phyloP scores from a whole-genome alignment of 2,113 vertebrate genomes.

The Connochaetes taurinus region DNA sequence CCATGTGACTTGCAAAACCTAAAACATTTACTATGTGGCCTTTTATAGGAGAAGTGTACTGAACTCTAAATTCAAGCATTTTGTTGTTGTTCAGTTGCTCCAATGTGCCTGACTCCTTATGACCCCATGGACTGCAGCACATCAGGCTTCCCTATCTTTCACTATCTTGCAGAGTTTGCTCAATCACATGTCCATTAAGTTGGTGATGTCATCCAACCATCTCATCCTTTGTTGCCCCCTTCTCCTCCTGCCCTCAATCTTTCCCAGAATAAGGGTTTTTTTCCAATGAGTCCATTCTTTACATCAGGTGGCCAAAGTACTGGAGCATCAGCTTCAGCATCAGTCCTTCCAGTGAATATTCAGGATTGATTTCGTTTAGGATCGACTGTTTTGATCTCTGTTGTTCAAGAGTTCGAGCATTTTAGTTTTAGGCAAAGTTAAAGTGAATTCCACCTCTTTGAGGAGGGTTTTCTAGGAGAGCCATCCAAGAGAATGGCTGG shows the following conservation, averaged over 20 bases:
- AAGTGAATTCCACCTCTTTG: not conserved
- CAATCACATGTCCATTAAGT: not conserved
- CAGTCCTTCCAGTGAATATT: not conserved
- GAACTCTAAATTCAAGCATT: not conserved
- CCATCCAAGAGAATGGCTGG: not conserved
- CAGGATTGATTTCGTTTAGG: not conserved
- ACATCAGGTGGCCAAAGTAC: not conserved
- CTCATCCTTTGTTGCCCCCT: not conserved
- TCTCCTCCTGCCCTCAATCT: not conserved
- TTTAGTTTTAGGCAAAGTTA: not conserved
- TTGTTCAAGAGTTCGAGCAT: not conserved
- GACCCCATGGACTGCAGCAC: not conserved
- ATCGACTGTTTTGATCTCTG: not conserved
- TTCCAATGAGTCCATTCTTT: not conserved
- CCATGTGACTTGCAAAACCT: not conserved
- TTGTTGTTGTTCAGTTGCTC: not conserved
- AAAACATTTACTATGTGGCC: not conserved
- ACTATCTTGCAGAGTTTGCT: not conserved
- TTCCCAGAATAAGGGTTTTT: not conserved
- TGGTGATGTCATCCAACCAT: not conserved
- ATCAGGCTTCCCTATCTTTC: not conserved
- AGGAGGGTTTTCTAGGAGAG: not conserved
- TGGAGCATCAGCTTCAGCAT: not conserved
- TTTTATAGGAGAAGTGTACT: not conserved
- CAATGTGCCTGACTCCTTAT: not conserved